These are phyloP conservation scores for Dryobotodes eremita DNA, from an alignment of 2,888 invertebrate species.

Conservation along the genomic window DNA sequence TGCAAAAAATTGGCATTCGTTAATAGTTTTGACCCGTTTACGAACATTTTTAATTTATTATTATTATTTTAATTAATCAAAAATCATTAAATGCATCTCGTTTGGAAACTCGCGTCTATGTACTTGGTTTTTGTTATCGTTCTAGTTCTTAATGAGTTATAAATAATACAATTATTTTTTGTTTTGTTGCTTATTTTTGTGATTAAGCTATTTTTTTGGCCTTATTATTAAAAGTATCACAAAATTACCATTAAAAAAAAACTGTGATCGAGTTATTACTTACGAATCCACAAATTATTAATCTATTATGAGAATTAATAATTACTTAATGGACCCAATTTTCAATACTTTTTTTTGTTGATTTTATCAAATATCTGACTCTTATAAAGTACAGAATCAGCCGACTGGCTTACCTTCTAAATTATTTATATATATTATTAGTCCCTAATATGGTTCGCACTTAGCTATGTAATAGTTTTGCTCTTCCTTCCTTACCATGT, in stretches of 20 bases:
- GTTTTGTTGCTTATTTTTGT: conserved; percentile 84
- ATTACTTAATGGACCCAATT: conserved; percentile 30
- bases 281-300: conserved; percentile 54
- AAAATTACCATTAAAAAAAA: conserved; percentile 64
- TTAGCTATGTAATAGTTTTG: conserved; percentile 9
- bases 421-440: conserved; percentile 12
- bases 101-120: conserved; percentile 82
- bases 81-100: conserved; percentile 75
- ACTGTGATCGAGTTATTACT: conserved; percentile 67
- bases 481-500: conserved; percentile 14
- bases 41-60: conserved; percentile 59
- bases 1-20: conserved; percentile 54
- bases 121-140: conserved; percentile 84
- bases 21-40: conserved; percentile 47
- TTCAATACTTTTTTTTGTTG: conserved; percentile 41
- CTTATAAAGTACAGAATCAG: conserved; percentile 8
- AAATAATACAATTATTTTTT: conserved; percentile 74
- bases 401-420: conserved; percentile 18
- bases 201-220: conserved; percentile 72
- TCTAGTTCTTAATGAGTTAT: conserved; percentile 81
- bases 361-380: conserved; percentile 16
- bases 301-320: conserved; percentile 12
- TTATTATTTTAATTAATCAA: conserved; percentile 57
- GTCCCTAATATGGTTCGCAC: conserved; percentile 28
- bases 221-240: conserved; percentile 68